These are phyloP conservation scores for Lasioglossum leucozonium DNA, from an alignment of 2,888 invertebrate species.

Conservation along the genomic window DNA sequence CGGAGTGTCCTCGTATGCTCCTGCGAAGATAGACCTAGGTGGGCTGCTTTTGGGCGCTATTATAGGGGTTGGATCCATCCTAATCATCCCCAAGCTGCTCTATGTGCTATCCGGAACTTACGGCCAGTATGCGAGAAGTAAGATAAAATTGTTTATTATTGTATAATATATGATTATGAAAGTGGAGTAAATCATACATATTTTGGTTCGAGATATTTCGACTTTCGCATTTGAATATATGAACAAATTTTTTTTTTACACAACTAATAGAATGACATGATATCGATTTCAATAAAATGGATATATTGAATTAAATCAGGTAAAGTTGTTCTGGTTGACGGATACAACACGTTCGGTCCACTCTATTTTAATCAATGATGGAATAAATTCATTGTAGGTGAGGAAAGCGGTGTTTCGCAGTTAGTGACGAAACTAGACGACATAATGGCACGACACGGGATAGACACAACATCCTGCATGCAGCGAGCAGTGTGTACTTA, in stretches of 20 bases:
- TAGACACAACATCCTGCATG: conserved; percentile 87
- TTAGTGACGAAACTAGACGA: conserved; percentile 86
- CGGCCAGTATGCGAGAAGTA: conserved; percentile 90
- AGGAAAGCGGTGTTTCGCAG: conserved; percentile 88
- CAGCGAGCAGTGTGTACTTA: conserved; percentile 89
- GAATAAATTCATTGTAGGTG: conserved; percentile 85
- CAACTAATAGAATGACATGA: no score
- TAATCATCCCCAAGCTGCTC: conserved; percentile 92
- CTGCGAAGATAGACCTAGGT: conserved; percentile 92
- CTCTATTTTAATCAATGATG: neutral
- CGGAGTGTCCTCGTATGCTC: conserved; percentile 88
- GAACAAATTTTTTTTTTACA: no score
- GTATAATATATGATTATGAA: no score
- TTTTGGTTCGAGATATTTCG: no score
- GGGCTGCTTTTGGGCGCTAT: conserved; percentile 93
- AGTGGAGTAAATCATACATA: no score
- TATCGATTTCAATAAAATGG: neutral
- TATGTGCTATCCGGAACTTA: conserved; percentile 89
- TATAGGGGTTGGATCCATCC: conserved; percentile 92
- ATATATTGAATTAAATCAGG: neutral
- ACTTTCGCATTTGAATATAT: no score
- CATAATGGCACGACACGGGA: conserved; percentile 86
- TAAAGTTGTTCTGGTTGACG: neutral
- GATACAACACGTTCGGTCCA: no score
- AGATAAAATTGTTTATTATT: conserved; percentile 79